Base-by-base conservation (phyloP, 2,888 invertebrate species). In the Boloria euphrosyne region DNA sequence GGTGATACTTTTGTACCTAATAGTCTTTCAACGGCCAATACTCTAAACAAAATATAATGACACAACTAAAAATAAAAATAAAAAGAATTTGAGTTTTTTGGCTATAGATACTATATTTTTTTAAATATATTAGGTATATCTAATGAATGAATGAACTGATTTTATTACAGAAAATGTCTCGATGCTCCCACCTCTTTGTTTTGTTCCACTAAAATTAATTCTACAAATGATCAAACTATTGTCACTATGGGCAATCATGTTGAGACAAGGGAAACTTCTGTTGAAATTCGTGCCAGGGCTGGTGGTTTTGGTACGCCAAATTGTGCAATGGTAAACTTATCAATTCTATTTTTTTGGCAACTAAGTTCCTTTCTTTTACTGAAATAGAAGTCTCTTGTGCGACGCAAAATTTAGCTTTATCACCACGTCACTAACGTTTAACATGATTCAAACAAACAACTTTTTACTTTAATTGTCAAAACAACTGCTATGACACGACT, bases 211-310 rank as follows among this genome's bases (percentile, higher is more conserved):
- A 78, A 75, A 75, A 83, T 82, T 79, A 81, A 81, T 79, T 81
- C 85, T 87, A 88, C 79, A 84, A 90, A 86, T 86, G 84, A 87
- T 73, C 79, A 65, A 66, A 65, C 72, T 74, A 72, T 75, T 75
- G 72, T 73, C 66, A 73, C 67, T 71, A 66, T 68, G 62, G 59
- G 59, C 46, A n/a, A n/a, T n/a, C n/a, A 52, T 59, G 57, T 65
- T 53, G 46, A 57, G 43, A 60, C 51, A 64, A 53, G 52, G 57
- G 62, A 62, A 65, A 63, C 47, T 43, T 63, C 60, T 65, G 49
- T 65, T 62, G 54, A 46, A 60, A 61, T 70, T 66, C 70, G 66
- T 70, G 66, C 44, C 65, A 62, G 31, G 59, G 31, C 17, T 59
- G 27, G 18, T 27, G 22, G 44, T 22, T 7, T 31, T 31, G 16